Conservation (phyloP, 2,888 invertebrate species). For the Kryphioiulus occultus region DNA sequence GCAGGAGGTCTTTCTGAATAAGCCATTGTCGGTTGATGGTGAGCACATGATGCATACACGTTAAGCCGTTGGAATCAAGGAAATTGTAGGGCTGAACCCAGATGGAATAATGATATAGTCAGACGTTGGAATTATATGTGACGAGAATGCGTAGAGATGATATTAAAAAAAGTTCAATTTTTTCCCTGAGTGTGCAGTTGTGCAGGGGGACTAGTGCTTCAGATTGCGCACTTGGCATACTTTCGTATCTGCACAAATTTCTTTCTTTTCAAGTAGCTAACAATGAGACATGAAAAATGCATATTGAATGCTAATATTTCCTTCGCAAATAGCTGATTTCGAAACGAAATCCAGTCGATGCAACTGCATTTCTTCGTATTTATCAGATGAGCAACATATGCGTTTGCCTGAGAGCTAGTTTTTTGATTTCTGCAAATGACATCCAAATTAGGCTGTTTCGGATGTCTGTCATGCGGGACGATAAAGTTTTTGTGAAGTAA, state of each 20-base stretch:
- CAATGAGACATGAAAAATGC: slow-evolving; percentile 10
- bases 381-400: not conserved
- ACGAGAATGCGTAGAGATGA: slow-evolving; percentile 10
- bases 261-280: not conserved
- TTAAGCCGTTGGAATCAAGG: slow-evolving; percentile 15
- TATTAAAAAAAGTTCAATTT: not conserved
- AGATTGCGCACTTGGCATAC: slow-evolving; percentile 23
- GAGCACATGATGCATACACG: slow-evolving; percentile 23
- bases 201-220: not conserved
- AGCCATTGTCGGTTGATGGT: slow-evolving; percentile 23
- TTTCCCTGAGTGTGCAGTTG: slow-evolving; percentile 1
- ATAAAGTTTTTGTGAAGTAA: no score
- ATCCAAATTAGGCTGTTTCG: not conserved
- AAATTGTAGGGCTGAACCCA: slow-evolving; percentile 23
- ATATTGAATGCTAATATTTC: slow-evolving; percentile 23
- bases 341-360: not conserved
- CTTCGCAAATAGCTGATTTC: not conserved
- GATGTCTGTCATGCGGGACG: not conserved
- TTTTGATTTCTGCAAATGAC: not conserved
- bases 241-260: slow-evolving; percentile 1
- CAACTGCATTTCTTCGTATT: not conserved
- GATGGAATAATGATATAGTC: slow-evolving; percentile 23
- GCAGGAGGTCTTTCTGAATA: slow-evolving; percentile 15
- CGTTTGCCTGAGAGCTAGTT: not conserved
- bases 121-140: slow-evolving; percentile 23